A percentile compares a stretch with the other conserved stretches of the same genome.
phyloP scores from a whole-genome alignment of 2,888 invertebrate species.

The Heliconius hortense region DNA sequence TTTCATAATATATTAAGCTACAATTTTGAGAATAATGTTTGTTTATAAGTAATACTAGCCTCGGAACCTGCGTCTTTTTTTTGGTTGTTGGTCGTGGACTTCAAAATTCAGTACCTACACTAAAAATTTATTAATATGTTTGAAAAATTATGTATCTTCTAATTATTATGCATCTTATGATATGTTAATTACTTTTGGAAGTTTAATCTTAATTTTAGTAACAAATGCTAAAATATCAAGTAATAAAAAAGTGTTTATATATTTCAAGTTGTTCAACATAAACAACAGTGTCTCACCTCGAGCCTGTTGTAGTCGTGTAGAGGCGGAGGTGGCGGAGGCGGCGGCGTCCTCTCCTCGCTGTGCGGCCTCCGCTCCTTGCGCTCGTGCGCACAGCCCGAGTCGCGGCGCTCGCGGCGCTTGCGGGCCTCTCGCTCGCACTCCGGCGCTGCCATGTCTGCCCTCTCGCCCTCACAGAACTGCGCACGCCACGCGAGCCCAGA shows the following conservation, averaged over 20 bases:
- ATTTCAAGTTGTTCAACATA: too few species aligned
- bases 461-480: conserved; percentile 74
- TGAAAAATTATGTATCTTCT: too few species aligned
- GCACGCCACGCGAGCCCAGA: conserved; percentile 76
- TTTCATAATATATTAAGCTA: not conserved
- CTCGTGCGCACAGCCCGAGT: conserved; percentile 79
- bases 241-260: too few species aligned
- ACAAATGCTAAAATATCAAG: too few species aligned
- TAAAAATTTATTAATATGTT: not conserved
- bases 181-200: not conserved
- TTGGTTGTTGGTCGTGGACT: not conserved
- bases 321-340: conserved; percentile 72
- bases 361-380: conserved; percentile 74
- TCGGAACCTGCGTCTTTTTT: not conserved
- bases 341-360: conserved; percentile 74
- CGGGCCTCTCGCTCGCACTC: conserved; percentile 82
- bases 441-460: conserved; percentile 77
- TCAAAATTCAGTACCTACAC: not conserved
- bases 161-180: too few species aligned
- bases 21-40: not conserved
- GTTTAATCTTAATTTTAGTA: not conserved
- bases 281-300: conserved; percentile 54
- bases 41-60: conserved; percentile 10
- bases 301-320: conserved; percentile 74
- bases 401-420: conserved; percentile 84